These are phyloP conservation scores for Nasonia longicornis DNA, from an alignment of 1,140 invertebrate genomes.

Conservation along the genomic window DNA sequence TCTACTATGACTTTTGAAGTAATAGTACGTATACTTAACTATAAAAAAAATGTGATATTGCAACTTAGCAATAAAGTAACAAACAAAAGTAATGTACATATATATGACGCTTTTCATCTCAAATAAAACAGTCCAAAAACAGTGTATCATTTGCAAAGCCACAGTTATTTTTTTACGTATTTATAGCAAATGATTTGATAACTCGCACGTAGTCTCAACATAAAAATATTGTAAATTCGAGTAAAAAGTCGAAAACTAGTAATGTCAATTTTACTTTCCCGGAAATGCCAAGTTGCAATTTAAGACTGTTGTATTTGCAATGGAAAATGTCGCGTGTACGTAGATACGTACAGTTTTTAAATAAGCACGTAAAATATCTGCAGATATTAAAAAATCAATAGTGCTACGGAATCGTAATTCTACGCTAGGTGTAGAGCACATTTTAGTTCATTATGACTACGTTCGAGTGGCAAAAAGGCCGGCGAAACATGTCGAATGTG, in stretches of 20 bases:
- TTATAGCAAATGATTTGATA: too few species aligned
- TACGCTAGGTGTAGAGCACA: slow-evolving; percentile 2
- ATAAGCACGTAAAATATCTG: not conserved
- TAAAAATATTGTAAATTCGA: not conserved
- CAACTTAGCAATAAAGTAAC: not conserved
- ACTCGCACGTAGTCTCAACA: not conserved
- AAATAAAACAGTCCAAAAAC: not conserved
- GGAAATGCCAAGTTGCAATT: not conserved
- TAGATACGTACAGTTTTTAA: not conserved
- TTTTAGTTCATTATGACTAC: not conserved
- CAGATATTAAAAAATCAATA: not conserved
- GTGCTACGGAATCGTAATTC: not conserved
- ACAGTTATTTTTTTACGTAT: not conserved
- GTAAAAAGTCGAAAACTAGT: not conserved
- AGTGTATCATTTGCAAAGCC: not conserved
- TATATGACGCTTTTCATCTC: not conserved
- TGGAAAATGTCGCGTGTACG: not conserved
- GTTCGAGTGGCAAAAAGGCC: not conserved
- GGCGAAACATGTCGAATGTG: not conserved
- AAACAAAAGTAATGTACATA: slow-evolving; percentile 4
- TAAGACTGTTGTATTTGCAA: not conserved
- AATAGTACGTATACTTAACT: not conserved
- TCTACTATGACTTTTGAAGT: not conserved
- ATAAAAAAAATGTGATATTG: not conserved
- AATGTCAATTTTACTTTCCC: not conserved